phyloP scores from a whole-genome alignment of 53 echinoderm and acorn worm genomes.

The Actinopyga echinites region DNA sequence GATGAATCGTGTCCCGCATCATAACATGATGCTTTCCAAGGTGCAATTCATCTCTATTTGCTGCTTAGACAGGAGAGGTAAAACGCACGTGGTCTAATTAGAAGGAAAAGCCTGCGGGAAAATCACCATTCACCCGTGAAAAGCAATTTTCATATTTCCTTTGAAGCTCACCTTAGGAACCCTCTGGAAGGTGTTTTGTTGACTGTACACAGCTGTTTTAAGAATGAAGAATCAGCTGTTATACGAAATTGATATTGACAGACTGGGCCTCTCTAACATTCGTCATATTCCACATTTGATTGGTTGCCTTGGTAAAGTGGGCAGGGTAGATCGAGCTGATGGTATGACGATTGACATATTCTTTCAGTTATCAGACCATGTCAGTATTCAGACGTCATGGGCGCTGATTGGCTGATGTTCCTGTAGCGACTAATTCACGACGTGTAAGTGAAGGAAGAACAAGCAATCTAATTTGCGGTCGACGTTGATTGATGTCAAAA shows the following conservation, averaged over 20 bases:
- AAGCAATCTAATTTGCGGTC: slow-evolving; percentile 38
- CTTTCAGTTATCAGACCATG: slow-evolving; percentile 1
- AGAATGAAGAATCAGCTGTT: slow-evolving; percentile 12
- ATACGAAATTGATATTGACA: slow-evolving; percentile 10
- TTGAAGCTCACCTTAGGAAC: too few relatives aligned
- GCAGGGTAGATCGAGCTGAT: background rate
- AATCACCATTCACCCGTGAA: too few relatives aligned
- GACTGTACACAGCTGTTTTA: slow-evolving; percentile 8
- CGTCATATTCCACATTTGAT: background rate
- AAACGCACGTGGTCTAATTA: too few relatives aligned
- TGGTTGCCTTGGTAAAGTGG: slow-evolving; percentile 1
- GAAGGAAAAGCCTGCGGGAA: too few relatives aligned
- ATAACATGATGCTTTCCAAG: too few relatives aligned
- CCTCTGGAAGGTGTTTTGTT: background rate
- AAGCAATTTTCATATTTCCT: too few relatives aligned
- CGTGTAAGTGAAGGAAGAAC: slow-evolving; percentile 26
- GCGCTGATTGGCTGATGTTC: slow-evolving; percentile 17
- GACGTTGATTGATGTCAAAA: slow-evolving; percentile 11
- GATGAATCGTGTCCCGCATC: too few relatives aligned
- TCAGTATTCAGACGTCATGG: slow-evolving; percentile 21
- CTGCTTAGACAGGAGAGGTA: too few relatives aligned
- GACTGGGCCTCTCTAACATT: background rate
- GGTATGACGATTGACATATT: background rate
- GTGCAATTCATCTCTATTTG: too few relatives aligned
- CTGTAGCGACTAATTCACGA: slow-evolving; percentile 36